Base-by-base conservation (phyloP, 2,113 vertebrate genomes). In the Laticauda colubrina region DNA sequence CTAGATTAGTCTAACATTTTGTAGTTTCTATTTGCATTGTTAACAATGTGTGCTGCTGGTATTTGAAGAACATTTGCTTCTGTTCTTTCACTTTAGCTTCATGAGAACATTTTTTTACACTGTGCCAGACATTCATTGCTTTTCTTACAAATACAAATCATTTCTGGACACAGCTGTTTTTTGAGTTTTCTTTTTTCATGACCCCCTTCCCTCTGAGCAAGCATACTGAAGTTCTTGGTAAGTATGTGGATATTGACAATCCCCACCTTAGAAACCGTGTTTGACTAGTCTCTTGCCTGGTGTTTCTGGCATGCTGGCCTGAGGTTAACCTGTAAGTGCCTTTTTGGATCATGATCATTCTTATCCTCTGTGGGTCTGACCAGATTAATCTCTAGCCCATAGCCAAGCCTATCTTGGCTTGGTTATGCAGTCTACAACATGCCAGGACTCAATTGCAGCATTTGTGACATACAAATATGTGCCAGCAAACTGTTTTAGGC, bases 91-190 rank as follows among this genome's bases (percentile, higher is more conserved):
- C 96, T 96, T 96, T 96, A 96, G 96, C 94, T 96, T 97, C 97
- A 97, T 96, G 96, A 64, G 4, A 97, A 96, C 97, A 94, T 97
- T 97, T 97, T 97, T 97, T 97, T 97, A 97, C 97, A 96, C 97
- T 97, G 97, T 97, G 97, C 97, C 96, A 97, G 96, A 95, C 96
- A 95, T 97, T 97, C 97, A 97, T 97, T 97, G 97, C 97, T 97
- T 97, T 97, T 97, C 97, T 96, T 97, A 97, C 96, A 97, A 97
- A 97, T 97, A 97, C 96, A 97, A 97, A 95, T 97, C 97, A 97
- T 97, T 97, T 97, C 97, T 97, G 97, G 97, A 97, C 96, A 95
- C 96, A 97, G 96, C 95, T 97, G 97, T 96, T 97, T 95, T 97
- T 97, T 97, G 97, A 97, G 97, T 97, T 97, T 97, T 97, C 95